A percentile compares a stretch with the other conserved stretches of the same genome.
Conservation (phyloP, 2,113 vertebrate species). For the Sapayoa aenigma region DNA sequence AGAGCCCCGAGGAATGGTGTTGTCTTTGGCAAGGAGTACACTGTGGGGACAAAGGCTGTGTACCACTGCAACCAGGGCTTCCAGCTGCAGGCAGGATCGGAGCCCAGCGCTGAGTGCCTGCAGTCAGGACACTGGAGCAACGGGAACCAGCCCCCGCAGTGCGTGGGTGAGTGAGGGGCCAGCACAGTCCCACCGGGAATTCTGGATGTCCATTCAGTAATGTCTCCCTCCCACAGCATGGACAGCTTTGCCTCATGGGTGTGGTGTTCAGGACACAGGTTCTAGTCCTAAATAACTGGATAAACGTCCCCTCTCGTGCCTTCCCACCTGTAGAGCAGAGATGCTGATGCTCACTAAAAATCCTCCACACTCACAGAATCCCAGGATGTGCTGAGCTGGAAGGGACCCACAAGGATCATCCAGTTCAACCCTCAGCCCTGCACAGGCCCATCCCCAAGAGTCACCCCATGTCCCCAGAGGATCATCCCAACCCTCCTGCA, state of each 20-base stretch:
- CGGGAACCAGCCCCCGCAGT: conserved; percentile 82
- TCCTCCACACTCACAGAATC: neutral
- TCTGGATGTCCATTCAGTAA: too few relatives aligned
- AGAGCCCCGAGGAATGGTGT: conserved; percentile 86
- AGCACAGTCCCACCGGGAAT: accelerated
- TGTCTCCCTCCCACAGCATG: neutral
- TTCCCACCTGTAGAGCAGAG: neutral
- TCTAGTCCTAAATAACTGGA: neutral
- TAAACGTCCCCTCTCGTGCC: accelerated
- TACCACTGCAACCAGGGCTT: conserved; percentile 91
- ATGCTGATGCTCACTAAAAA: too few relatives aligned
- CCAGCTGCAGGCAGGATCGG: conserved; percentile 75
- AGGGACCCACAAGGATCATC: neutral
- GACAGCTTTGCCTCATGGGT: neutral
- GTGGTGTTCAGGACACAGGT: neutral
- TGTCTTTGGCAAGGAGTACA: conserved; percentile 91
- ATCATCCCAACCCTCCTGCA: neutral
- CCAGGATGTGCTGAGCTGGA: neutral
- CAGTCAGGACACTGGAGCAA: conserved; percentile 90
- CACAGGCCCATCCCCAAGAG: neutral
- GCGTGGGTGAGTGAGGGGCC: conserved; percentile 80
- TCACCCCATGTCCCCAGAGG: neutral
- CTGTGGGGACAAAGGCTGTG: conserved; percentile 85
- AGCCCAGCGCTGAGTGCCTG: conserved; percentile 82
- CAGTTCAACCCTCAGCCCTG: neutral